Evolutionary conservation across 2,888 invertebrate species (phyloP), one percentile per base, ranked within the genome.

Genomic region (Beris morrisii): DNA sequence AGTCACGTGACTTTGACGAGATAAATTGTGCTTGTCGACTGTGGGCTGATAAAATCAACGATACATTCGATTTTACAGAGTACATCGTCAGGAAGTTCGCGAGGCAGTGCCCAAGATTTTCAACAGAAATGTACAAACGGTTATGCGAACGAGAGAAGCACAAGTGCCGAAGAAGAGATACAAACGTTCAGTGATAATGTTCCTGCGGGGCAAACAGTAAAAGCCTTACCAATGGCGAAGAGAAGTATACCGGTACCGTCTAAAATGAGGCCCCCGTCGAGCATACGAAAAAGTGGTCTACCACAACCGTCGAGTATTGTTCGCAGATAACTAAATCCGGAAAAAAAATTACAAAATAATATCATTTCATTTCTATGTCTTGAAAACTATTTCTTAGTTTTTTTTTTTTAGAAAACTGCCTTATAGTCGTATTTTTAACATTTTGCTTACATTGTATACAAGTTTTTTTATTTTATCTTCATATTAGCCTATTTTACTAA

Each of bases 241-340:
- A 76, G 74, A 64, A 75, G 77, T 64, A 77, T 79, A 69, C 77
- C 78, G 11, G 80, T 79, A 70, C 79, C 80, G 7, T 78, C 78
- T 43, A 78, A 79, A 32, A 69, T 79, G 52, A 72, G 79, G 50
- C 78, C 74, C 53, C 79, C 79, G 5, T 73, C 78, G 53, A 75
- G 73, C 65, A 71, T 72, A n/a, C 77, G 77, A 72, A 76, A 77
- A 68, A 80, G 80, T 73, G 79, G 77, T 32, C 74, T 81, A 67
- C 80, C 80, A 6, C 74, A 78, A 53, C 79, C 78, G 28, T 74
- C 78, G 22, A 76, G 74, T 70, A 72, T 74, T 68, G 74, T 75
- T 45, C 74, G 75, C 68, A 78, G 78, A 72, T 78, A 72, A 76
- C 71, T 66, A 58, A 58, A 66, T 30, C 66, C 22, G 15, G 30